Percentiles rank a stretch among this genome's conserved stretches.
phyloP scores from a whole-genome alignment of 2,113 vertebrate genomes.

The Xenopus borealis region DNA sequence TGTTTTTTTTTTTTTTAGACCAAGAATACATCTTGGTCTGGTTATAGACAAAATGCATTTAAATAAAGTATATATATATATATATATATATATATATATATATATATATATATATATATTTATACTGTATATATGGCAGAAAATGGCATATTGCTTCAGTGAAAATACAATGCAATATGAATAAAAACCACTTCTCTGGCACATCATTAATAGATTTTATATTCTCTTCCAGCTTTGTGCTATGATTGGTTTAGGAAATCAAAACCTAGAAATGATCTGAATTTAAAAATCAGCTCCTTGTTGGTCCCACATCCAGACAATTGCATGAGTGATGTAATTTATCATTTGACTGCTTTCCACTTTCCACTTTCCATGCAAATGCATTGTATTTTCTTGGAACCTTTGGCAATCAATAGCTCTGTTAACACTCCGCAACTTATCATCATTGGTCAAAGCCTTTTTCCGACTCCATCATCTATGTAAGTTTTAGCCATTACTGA shows the following conservation, averaged over 20 bases:
- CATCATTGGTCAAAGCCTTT: conserved; percentile 32
- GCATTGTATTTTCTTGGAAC: conserved; percentile 32
- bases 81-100: no score
- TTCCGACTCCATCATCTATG: conserved; percentile 29
- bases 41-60: neutral
- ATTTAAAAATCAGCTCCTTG: conserved; percentile 12
- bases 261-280: conserved; percentile 10
- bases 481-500: conserved; percentile 14
- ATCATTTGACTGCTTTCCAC: conserved; percentile 42
- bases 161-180: conserved; percentile 27
- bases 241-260: conserved; percentile 23
- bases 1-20: no score
- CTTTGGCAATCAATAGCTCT: conserved; percentile 30
- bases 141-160: conserved; percentile 28
- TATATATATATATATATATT: no score
- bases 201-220: conserved; percentile 11
- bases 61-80: conserved; percentile 31
- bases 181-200: conserved; percentile 23
- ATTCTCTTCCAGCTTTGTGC: conserved; percentile 25
- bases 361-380: conserved; percentile 46
- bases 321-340: conserved; percentile 36
- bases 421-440: conserved; percentile 35
- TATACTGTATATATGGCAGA: no score
- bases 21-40: no score
- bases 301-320: conserved; percentile 1